These are phyloP conservation scores for Cybosia mesomella DNA, from an alignment of 2,888 invertebrate genomes.

Conservation along the genomic window DNA sequence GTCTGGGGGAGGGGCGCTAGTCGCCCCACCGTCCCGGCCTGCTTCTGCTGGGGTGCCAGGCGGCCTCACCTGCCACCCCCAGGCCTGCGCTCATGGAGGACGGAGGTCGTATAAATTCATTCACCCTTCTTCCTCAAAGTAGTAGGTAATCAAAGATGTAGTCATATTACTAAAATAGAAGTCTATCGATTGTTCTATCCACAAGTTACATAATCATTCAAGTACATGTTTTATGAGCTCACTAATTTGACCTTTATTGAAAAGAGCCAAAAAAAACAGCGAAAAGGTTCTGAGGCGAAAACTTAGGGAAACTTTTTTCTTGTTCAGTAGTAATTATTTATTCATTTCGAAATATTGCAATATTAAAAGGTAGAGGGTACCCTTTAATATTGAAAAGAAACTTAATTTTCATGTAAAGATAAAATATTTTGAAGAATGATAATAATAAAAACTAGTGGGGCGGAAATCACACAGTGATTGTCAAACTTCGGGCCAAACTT, in stretches of 20 bases:
- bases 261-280: too few species aligned
- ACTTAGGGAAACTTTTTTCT: neutral
- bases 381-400: neutral
- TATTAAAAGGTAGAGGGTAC: neutral
- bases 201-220: neutral
- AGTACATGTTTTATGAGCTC: slow-evolving; percentile 10
- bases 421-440: neutral
- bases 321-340: neutral
- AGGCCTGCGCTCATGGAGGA: too few species aligned
- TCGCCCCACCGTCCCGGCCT: too few species aligned
- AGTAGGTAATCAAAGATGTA: slow-evolving; percentile 5
- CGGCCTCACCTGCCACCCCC: too few species aligned
- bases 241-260: neutral
- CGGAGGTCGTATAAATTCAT: neutral
- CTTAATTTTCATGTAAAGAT: neutral
- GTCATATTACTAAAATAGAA: neutral
- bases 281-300: neutral
- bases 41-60: too few species aligned
- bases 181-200: neutral
- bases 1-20: too few species aligned
- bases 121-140: slow-evolving; percentile 10
- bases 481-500: too few species aligned
- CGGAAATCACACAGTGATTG: too few species aligned
- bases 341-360: neutral
- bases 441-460: too few species aligned